Conservation (phyloP, 2,113 vertebrate species). For the Crotophaga sulcirostris region DNA sequence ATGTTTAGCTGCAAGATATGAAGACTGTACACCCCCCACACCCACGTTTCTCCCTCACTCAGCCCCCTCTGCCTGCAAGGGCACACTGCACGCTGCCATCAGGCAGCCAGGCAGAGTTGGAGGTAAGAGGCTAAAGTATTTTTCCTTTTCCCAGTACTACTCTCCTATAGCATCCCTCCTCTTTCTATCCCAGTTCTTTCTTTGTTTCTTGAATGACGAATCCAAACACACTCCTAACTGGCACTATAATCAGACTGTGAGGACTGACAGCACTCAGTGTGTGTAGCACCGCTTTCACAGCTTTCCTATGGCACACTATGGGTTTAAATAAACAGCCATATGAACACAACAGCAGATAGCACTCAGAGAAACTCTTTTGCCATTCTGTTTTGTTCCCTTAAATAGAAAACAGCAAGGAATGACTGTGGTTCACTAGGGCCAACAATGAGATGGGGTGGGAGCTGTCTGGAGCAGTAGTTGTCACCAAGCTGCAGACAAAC, state of each 20-base stretch:
- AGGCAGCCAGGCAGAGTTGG: neutral
- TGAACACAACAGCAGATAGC: neutral
- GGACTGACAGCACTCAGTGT: neutral
- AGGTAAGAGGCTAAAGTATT: neutral
- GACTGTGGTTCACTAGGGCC: neutral
- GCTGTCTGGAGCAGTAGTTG: neutral
- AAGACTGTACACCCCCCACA: slow-evolving; percentile 51
- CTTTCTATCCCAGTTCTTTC: neutral
- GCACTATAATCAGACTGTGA: neutral
- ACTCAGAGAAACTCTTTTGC: neutral
- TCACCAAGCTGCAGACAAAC: neutral
- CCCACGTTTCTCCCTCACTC: slow-evolving; percentile 54
- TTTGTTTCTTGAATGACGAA: neutral
- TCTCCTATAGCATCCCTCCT: neutral
- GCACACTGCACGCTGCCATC: neutral
- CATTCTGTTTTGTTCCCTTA: neutral
- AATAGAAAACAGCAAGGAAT: neutral
- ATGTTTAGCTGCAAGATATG: slow-evolving; percentile 65
- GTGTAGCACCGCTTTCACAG: neutral
- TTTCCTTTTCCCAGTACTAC: slow-evolving; percentile 4
- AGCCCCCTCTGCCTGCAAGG: slow-evolving; percentile 40
- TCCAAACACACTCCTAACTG: neutral
- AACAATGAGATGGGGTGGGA: neutral
- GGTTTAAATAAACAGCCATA: neutral
- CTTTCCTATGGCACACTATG: neutral